These are phyloP conservation scores for Notothenia coriiceps DNA, from an alignment of 2,113 vertebrate species.

Conservation along the genomic window DNA sequence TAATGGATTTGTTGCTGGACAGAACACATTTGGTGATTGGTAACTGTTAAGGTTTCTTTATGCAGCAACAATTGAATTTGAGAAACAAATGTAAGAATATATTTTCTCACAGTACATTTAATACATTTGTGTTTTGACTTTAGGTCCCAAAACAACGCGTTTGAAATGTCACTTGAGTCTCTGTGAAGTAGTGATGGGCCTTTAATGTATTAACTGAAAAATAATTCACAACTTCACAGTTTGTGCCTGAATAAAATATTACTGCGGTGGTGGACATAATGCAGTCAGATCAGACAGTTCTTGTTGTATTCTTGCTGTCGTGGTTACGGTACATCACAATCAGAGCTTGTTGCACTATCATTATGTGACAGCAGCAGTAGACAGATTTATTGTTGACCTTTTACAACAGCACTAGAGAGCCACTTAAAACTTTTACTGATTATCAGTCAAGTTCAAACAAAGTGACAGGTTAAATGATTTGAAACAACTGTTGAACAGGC, in stretches of 20 bases:
- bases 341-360: constrained; percentile 2
- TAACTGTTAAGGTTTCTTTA: no score
- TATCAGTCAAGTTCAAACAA: constrained; percentile 34
- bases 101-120: background rate
- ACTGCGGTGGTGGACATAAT: background rate
- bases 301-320: constrained; percentile 12
- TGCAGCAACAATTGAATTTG: background rate
- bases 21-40: background rate
- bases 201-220: background rate
- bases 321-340: constrained; percentile 27
- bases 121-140: background rate
- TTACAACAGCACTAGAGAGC: constrained; percentile 31
- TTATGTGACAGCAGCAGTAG: constrained; percentile 14
- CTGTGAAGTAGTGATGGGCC: background rate
- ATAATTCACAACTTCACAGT: background rate
- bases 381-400: constrained; percentile 42
- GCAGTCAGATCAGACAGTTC: constrained; percentile 6
- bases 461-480: constrained; percentile 40
- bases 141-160: background rate
- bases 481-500: constrained; percentile 23
- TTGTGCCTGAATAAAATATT: constrained; percentile 5
- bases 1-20: background rate
- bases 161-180: background rate
- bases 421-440: constrained; percentile 49
- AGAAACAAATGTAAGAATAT: background rate